Evolutionary conservation across 1,140 invertebrate species (phyloP).

Genomic region (Zaprionus africanus): DNA sequence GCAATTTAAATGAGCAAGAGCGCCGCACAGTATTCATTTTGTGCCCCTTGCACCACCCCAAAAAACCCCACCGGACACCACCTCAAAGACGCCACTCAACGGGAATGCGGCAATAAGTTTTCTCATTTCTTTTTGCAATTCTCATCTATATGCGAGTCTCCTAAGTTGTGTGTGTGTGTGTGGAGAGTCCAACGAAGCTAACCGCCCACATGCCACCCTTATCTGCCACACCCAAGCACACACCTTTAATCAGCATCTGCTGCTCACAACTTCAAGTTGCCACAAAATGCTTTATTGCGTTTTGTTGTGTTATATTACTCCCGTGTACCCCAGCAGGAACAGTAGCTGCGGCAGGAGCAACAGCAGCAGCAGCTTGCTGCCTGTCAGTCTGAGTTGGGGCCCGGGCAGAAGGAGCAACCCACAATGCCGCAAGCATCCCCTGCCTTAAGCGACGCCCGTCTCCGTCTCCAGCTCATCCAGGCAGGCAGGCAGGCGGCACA

Average conservation of each 20-base stretch:
- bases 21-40: slow-evolving; percentile 11
- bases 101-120: slow-evolving; percentile 72
- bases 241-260: slow-evolving; percentile 83
- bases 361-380: slow-evolving; percentile 34
- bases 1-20: slow-evolving; percentile 78
- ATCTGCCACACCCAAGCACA: slow-evolving; percentile 57
- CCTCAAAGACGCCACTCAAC: slow-evolving; percentile 45
- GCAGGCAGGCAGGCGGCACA: slow-evolving; percentile 55
- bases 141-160: slow-evolving; percentile 39
- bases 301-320: slow-evolving; percentile 83
- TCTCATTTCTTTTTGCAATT: slow-evolving; percentile 51
- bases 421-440: slow-evolving; percentile 5
- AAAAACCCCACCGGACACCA: not conserved
- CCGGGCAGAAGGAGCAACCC: slow-evolving; percentile 16
- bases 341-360: not conserved
- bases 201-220: not conserved
- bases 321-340: slow-evolving; percentile 60
- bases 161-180: slow-evolving; percentile 26
- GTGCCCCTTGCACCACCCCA: not conserved
- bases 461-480: not conserved
- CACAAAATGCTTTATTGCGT: slow-evolving; percentile 83
- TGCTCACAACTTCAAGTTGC: slow-evolving; percentile 82
- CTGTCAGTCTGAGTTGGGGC: slow-evolving; percentile 64
- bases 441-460: slow-evolving; percentile 21
- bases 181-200: not conserved